These are phyloP conservation scores for Bergia sp. DNA, from an alignment of 92 coral and sea anemone genomes.

Conservation along the genomic window DNA sequence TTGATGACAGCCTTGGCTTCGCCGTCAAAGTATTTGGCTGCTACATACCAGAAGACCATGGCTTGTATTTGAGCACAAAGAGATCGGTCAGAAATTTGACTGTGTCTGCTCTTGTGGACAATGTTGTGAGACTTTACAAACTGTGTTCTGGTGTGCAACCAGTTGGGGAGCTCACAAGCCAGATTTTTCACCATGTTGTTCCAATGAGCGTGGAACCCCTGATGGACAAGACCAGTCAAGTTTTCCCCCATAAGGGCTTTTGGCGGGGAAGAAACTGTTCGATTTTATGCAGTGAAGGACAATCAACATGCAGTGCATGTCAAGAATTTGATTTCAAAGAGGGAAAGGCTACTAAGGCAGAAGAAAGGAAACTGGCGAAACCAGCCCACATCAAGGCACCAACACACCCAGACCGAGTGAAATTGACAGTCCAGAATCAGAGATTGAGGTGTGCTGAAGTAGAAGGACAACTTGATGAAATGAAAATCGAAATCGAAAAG, in stretches of 20 bases:
- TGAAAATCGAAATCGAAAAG: slow-evolving; percentile 36
- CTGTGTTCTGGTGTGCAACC: slow-evolving; percentile 49
- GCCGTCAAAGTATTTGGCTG: slow-evolving; percentile 47
- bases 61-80: slow-evolving; percentile 30
- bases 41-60: slow-evolving; percentile 34
- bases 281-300: slow-evolving; percentile 3
- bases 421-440: slow-evolving; percentile 46
- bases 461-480: slow-evolving; percentile 44
- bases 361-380: slow-evolving; percentile 33
- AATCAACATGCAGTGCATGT: background rate
- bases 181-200: slow-evolving; percentile 41
- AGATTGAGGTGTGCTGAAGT: slow-evolving; percentile 53
- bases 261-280: slow-evolving; percentile 17
- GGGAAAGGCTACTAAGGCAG: slow-evolving; percentile 33
- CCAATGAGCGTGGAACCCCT: slow-evolving; percentile 31
- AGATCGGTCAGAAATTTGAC: slow-evolving; percentile 42
- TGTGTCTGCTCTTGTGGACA: slow-evolving; percentile 43
- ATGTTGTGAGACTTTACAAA: slow-evolving; percentile 13
- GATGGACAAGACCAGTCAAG: slow-evolving; percentile 23
- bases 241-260: slow-evolving; percentile 18
- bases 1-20: slow-evolving; percentile 47
- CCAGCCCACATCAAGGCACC: slow-evolving; percentile 58
- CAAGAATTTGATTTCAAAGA: slow-evolving; percentile 2
- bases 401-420: slow-evolving; percentile 52
- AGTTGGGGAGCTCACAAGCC: slow-evolving; percentile 25